These are phyloP conservation scores for Dryobates pubescens DNA, from an alignment of 2,797 vertebrate species.

Conservation along the genomic window DNA sequence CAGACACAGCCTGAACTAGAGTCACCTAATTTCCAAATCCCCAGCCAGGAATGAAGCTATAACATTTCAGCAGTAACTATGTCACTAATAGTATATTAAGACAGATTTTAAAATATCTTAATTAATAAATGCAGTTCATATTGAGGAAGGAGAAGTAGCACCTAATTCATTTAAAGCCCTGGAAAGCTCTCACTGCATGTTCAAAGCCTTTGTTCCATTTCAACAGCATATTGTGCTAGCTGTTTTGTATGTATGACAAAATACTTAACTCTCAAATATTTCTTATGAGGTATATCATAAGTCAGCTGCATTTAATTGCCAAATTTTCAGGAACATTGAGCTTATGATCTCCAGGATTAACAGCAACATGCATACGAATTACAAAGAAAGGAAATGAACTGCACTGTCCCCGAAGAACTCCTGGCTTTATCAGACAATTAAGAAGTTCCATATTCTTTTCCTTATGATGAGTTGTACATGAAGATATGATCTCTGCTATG, in stretches of 20 bases:
- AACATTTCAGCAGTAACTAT: neutral
- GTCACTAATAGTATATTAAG: neutral
- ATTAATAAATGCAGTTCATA: neutral
- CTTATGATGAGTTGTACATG: neutral
- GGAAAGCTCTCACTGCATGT: neutral
- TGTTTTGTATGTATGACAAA: neutral
- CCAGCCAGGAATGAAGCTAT: accelerated
- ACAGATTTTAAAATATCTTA: neutral
- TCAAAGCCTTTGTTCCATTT: neutral
- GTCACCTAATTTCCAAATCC: neutral
- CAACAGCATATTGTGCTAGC: neutral
- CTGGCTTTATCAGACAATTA: constrained; percentile 14
- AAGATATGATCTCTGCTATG: neutral
- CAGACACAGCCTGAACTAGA: neutral
- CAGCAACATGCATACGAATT: neutral
- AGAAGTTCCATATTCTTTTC: neutral
- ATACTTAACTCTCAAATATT: neutral
- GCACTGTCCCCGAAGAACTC: neutral
- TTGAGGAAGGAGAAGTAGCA: neutral
- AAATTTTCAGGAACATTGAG: constrained; percentile 14
- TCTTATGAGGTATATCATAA: neutral
- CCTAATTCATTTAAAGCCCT: neutral
- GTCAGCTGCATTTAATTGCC: neutral
- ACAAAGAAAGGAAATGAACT: constrained; percentile 14
- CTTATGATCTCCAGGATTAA: constrained; percentile 11